These are phyloP conservation scores for Babylonia areolata DNA, from an alignment of 1,140 invertebrate genomes.

Conservation along the genomic window DNA sequence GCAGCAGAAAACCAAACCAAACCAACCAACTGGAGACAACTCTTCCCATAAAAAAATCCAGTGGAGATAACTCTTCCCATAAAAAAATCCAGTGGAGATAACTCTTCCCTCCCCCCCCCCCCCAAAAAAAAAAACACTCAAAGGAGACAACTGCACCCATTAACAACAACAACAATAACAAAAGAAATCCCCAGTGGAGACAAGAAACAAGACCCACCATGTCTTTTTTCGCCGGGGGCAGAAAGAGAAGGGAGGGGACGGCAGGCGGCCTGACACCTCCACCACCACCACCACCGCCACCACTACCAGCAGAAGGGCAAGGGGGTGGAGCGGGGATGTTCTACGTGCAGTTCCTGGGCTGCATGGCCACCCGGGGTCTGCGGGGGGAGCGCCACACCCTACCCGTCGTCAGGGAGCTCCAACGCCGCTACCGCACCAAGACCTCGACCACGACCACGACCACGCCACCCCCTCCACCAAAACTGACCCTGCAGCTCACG, in stretches of 20 bases:
- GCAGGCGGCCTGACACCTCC: neutral
- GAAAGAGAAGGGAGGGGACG: neutral
- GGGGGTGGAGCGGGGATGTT: slow-evolving; percentile 93
- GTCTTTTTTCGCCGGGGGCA: slow-evolving; percentile 17
- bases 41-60: no score
- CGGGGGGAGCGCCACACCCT: slow-evolving; percentile 87
- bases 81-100: no score
- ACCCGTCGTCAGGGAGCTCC: slow-evolving; percentile 88
- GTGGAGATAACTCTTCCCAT: no score
- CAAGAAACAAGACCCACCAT: no score
- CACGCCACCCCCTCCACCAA: slow-evolving; percentile 81
- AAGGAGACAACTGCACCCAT: no score
- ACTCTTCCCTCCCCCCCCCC: no score
- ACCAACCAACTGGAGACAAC: no score
- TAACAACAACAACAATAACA: no score
- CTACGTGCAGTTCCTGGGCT: slow-evolving; percentile 98
- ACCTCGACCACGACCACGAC: slow-evolving; percentile 66
- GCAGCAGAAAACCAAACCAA: no score
- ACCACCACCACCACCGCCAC: neutral
- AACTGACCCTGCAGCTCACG: slow-evolving; percentile 81
- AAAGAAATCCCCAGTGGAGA: no score
- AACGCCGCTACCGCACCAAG: slow-evolving; percentile 84
- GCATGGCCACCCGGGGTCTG: slow-evolving; percentile 93
- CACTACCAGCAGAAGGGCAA: neutral
- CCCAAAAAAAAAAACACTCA: no score